Evolutionary conservation across 2,797 vertebrate species (phyloP), one percentile per base, ranked within the genome.

Genomic region (Micropoecilia bifurca): DNA sequence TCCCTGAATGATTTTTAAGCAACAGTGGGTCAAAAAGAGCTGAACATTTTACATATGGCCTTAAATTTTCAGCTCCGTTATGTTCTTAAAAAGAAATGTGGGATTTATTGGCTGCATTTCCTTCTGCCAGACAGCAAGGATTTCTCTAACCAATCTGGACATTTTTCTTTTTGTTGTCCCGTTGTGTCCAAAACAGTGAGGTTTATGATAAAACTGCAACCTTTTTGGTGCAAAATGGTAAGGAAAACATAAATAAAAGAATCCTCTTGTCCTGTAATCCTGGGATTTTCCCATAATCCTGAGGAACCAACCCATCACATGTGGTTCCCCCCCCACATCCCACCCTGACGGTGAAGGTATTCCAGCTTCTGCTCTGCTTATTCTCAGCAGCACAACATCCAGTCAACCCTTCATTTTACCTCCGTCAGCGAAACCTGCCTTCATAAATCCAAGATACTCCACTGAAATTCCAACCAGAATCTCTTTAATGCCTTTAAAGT

Each of bases 301-400:
- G 85, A 83, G 63, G 80, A 84, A 83, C 85, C 80, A 66, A 92
- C 92, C 74, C 83, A 76, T 78, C 90, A 89, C 87, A 90, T 93
- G 83, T 91, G 90, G 79, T 91, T 81, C 81, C 78, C 86, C 86
- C 39, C 77, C 79, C 53, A 63, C 86, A 85, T 87, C 82, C 78
- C 81, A 78, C 80, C 83, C 82, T 83, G 69, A 55, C 59, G 76
- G 79, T 77, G 86, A 85, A 89, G 88, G 91, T 93, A 80, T 89
- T 88, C 75, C 83, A 89, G 88, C 74, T 18, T 66, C 76, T 69
- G 87, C 82, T 94, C 95, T 96, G 94, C 89, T 95, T 93, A 82
- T 85, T 89, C 78, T 95, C 95, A 94, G 73, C 86, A 77, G 85
- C 89, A 87, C 83, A 73, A 84, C 88, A 89, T 83, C 79, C 78